A percentile compares a stretch with the other conserved stretches of the same genome.
phyloP scores from a whole-genome alignment of 2,797 vertebrate genomes.

The Eupleurogrammus muticus region DNA sequence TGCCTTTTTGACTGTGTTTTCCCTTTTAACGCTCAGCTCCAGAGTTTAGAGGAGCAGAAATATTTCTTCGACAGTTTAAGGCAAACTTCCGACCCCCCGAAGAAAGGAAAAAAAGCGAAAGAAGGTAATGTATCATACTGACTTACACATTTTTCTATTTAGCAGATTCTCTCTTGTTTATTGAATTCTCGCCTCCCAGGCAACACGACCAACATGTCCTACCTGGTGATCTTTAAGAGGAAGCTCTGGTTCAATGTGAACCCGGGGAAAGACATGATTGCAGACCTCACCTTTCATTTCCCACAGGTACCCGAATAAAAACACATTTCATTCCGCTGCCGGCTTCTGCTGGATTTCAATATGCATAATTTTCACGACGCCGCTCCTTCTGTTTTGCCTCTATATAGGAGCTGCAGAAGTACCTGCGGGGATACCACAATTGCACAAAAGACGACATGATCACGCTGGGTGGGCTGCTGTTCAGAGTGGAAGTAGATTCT shows the following conservation, averaged over 20 bases:
- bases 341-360: background rate
- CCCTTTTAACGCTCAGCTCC: constrained; percentile 77
- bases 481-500: constrained; percentile 84
- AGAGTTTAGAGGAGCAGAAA: constrained; percentile 88
- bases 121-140: constrained; percentile 81
- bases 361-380: background rate
- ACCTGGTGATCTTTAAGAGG: constrained; percentile 91
- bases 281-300: constrained; percentile 93
- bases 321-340: background rate
- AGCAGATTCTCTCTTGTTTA: background rate
- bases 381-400: background rate
- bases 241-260: constrained; percentile 94
- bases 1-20: background rate
- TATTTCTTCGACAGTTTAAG: constrained; percentile 95
- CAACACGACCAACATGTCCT: constrained; percentile 64
- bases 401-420: constrained; percentile 91
- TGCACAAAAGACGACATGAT: constrained; percentile 89
- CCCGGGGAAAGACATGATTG: constrained; percentile 90
- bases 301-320: constrained; percentile 86
- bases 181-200: constrained; percentile 69
- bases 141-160: background rate
- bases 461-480: constrained; percentile 89
- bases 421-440: constrained; percentile 90
- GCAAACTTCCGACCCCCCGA: constrained; percentile 84
- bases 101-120: constrained; percentile 86